Percentiles rank a stretch among this genome's conserved stretches.
Evolutionary conservation across 2,888 invertebrate species (phyloP).

Genomic region (Pristionchus fissidentatus): DNA sequence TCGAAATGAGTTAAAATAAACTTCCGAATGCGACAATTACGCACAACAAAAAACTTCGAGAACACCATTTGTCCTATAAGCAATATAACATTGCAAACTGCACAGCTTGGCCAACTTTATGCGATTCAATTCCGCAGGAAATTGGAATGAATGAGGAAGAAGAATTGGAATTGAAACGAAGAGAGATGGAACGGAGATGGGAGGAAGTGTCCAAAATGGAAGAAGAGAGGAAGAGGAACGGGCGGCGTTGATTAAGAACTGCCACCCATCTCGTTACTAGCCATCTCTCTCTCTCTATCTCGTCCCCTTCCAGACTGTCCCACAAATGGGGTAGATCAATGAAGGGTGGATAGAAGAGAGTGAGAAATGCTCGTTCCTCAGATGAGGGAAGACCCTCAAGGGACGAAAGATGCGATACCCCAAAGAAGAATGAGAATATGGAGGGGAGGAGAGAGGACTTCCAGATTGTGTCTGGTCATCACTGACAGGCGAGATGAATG

Average conservation of each 20-base stretch:
- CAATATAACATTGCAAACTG: too few relatives aligned
- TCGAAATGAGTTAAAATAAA: too few relatives aligned
- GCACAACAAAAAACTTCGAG: too few relatives aligned
- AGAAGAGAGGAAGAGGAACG: not conserved
- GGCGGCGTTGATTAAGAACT: constrained; percentile 5
- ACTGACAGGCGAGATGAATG: too few relatives aligned
- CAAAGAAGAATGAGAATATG: not conserved
- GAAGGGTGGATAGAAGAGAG: constrained; percentile 4
- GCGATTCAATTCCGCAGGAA: too few relatives aligned
- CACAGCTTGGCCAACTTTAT: too few relatives aligned
- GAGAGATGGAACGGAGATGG: not conserved
- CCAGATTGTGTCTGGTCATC: not conserved
- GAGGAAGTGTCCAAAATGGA: too few relatives aligned
- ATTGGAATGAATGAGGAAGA: constrained; percentile 8
- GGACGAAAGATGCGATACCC: not conserved
- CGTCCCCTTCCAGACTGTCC: not conserved
- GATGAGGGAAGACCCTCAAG: constrained; percentile 26
- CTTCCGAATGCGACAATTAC: too few relatives aligned
- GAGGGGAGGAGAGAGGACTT: not conserved
- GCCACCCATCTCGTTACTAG: constrained; percentile 16
- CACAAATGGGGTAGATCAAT: too few relatives aligned
- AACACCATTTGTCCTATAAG: too few relatives aligned
- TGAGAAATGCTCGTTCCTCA: constrained; percentile 22
- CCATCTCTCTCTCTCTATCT: not conserved
- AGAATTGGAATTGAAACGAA: not conserved